Percentiles rank a stretch among this genome's conserved stretches.
These are phyloP conservation scores for Ramphastos sulfuratus DNA, from an alignment of 2,113 vertebrate species.

Conservation along the genomic window DNA sequence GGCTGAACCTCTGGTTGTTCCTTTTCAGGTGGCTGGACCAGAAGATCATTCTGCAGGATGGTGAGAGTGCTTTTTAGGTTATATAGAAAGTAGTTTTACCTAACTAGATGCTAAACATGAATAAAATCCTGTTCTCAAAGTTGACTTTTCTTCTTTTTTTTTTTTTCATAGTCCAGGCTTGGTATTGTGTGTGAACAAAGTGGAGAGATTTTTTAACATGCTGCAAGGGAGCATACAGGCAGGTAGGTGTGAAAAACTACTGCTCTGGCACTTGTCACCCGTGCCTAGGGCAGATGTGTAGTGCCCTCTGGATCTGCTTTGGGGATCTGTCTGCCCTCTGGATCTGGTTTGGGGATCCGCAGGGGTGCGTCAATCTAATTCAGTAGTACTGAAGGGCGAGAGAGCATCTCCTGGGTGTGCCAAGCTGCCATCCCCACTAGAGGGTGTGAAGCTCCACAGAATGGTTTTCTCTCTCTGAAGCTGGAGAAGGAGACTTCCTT, in stretches of 20 bases:
- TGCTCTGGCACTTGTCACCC: not conserved
- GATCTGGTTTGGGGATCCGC: too few relatives aligned
- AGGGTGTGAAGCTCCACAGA: constrained; percentile 1
- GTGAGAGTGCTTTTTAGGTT: not conserved
- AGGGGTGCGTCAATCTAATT: not conserved
- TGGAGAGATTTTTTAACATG: not conserved
- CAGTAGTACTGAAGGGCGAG: not conserved
- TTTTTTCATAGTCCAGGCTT: not conserved
- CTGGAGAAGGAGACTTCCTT: not conserved
- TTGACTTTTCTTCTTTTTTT: not conserved
- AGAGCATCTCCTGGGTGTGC: not conserved
- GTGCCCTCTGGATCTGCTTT: not conserved
- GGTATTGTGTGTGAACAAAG: rapidly evolving
- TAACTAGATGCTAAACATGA: not conserved
- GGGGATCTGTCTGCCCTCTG: not conserved
- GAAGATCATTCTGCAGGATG: not conserved
- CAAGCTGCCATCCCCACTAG: constrained; percentile 22
- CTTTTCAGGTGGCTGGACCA: constrained; percentile 1
- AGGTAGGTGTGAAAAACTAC: not conserved
- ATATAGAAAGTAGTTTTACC: not conserved
- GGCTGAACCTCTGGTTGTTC: not conserved
- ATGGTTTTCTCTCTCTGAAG: not conserved
- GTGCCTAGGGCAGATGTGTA: not conserved
- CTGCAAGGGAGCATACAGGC: not conserved
- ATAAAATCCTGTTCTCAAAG: not conserved